Conservation (phyloP, 2,113 vertebrate genomes). For the Pluvianellus socialis region DNA sequence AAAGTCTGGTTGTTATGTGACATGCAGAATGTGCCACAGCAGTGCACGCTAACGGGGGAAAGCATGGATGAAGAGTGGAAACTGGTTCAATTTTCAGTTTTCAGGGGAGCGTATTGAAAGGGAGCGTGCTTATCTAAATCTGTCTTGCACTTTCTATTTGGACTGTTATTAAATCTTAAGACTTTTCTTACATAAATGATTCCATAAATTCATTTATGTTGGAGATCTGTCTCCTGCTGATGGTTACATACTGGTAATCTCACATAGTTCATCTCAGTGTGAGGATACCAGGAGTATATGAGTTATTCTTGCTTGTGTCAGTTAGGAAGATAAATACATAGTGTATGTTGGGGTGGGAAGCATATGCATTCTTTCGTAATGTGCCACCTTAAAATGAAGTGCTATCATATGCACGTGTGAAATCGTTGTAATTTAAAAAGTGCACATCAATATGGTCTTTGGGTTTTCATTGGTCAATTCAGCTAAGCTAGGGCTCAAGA, state of each 20-base stretch:
- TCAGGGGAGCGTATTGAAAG: neutral
- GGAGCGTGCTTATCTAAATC: neutral
- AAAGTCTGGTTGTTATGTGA: neutral
- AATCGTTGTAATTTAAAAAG: neutral
- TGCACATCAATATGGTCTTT: neutral
- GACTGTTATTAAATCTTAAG: neutral
- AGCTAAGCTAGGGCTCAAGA: neutral
- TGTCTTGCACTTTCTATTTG: neutral
- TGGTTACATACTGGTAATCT: neutral
- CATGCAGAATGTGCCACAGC: neutral
- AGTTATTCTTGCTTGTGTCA: neutral
- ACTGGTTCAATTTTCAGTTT: neutral
- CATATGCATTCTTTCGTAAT: neutral
- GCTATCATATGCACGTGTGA: neutral
- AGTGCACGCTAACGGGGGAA: neutral
- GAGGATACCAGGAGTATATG: neutral
- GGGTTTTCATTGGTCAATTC: neutral
- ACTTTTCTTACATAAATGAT: neutral
- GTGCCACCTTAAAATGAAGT: neutral
- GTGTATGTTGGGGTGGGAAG: neutral
- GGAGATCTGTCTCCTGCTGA: neutral
- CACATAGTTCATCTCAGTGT: neutral
- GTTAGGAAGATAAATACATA: neutral
- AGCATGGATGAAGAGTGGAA: neutral
- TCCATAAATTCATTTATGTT: neutral